A percentile compares a stretch with the other conserved stretches of the same genome.
These are phyloP conservation scores for Lophius piscatorius DNA, from an alignment of 2,113 vertebrate species.

Conservation along the genomic window DNA sequence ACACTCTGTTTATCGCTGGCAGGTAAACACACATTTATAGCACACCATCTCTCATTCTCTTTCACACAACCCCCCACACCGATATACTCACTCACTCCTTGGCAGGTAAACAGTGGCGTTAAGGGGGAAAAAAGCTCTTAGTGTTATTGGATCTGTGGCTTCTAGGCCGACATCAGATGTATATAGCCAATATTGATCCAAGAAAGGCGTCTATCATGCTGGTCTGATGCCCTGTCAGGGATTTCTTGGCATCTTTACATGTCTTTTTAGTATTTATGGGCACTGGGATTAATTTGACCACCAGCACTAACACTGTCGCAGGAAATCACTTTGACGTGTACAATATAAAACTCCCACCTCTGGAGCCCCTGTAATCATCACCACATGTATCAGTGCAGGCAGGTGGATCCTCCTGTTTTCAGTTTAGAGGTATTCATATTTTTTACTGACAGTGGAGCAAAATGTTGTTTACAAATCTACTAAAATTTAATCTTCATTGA, in stretches of 20 bases:
- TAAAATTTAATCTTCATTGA: not conserved
- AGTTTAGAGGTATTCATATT: not conserved
- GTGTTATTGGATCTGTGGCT: conserved; percentile 85
- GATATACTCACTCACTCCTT: conserved; percentile 53
- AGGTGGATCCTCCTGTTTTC: conserved; percentile 19
- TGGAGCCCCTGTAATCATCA: conserved; percentile 33
- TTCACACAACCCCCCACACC: no score
- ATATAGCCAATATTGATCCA: conserved; percentile 66
- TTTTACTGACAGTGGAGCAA: conserved; percentile 22
- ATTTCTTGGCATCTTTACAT: conserved; percentile 71
- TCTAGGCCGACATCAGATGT: conserved; percentile 68
- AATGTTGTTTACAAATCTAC: not conserved
- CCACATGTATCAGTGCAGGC: conserved; percentile 35
- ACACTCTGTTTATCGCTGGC: conserved; percentile 97
- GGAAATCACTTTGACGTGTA: conserved; percentile 63
- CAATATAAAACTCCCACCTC: conserved; percentile 43
- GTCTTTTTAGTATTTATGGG: conserved; percentile 67
- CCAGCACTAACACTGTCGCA: conserved; percentile 53
- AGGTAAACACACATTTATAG: conserved; percentile 81
- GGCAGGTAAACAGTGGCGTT: conserved; percentile 63
- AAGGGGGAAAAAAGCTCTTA: conserved; percentile 76
- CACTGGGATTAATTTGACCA: conserved; percentile 50
- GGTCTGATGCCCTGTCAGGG: conserved; percentile 58
- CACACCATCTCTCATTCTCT: not conserved
- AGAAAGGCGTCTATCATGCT: conserved; percentile 55